These are phyloP conservation scores for Lichenostomus cassidix DNA, from an alignment of 2,113 vertebrate genomes.

Conservation along the genomic window DNA sequence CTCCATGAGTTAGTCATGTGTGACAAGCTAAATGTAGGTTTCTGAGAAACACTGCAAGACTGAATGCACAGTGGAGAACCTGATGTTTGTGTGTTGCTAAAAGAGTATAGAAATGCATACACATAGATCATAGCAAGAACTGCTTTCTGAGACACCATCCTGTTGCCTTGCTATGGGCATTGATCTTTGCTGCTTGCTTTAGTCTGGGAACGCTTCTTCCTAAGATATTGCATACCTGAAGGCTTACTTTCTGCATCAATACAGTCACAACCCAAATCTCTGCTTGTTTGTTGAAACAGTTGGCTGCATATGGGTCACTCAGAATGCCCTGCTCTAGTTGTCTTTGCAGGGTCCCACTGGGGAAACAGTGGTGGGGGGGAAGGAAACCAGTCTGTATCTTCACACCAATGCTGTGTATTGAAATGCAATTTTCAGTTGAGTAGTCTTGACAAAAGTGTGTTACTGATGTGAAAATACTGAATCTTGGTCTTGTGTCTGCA, in stretches of 20 bases:
- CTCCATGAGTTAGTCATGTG: not conserved
- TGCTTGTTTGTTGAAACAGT: not conserved
- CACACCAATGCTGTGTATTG: not conserved
- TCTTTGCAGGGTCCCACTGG: not conserved
- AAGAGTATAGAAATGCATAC: not conserved
- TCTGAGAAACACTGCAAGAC: not conserved
- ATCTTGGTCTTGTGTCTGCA: not conserved
- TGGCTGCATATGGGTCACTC: not conserved
- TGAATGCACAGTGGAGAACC: not conserved
- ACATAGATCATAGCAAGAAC: accelerated
- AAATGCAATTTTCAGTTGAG: not conserved
- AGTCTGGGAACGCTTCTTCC: not conserved
- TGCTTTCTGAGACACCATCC: not conserved
- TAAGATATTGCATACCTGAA: not conserved
- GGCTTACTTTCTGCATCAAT: not conserved
- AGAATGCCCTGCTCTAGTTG: not conserved
- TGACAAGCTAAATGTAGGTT: not conserved
- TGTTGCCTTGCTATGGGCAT: not conserved
- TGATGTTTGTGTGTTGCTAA: not conserved
- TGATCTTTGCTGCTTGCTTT: not conserved
- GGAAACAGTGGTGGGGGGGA: not conserved
- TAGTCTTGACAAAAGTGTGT: not conserved
- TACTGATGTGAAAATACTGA: not conserved
- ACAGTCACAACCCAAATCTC: not conserved
- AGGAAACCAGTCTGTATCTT: not conserved